phyloP scores from a whole-genome alignment of 2,113 vertebrate genomes.

The Strix uralensis region DNA sequence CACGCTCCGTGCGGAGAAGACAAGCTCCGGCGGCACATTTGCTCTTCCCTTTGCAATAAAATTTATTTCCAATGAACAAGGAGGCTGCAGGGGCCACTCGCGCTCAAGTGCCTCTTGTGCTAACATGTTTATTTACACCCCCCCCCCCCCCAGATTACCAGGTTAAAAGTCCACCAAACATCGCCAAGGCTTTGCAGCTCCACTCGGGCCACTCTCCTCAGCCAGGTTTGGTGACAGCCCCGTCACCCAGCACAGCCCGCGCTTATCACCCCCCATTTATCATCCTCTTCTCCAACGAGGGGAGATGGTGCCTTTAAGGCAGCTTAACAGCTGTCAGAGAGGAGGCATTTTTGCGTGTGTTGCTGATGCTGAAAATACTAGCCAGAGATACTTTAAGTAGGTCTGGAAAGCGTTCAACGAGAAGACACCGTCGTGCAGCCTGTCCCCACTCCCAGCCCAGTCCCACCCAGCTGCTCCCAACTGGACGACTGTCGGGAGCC shows the following conservation, averaged over 20 bases:
- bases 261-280: not conserved
- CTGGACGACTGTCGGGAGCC: conserved; percentile 56
- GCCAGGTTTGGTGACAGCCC: not conserved
- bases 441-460: conserved; percentile 30
- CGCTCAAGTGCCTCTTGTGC: not conserved
- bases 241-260: not conserved
- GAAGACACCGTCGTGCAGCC: conserved; percentile 32
- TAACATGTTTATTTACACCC: not conserved
- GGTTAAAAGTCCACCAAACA: not conserved
- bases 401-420: conserved; percentile 57
- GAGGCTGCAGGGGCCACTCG: not conserved
- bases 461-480: conserved; percentile 64
- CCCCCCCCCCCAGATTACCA: not conserved
- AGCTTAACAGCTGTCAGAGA: conserved; percentile 44
- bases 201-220: rapidly evolving
- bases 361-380: conserved; percentile 67
- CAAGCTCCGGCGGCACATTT: rapidly evolving
- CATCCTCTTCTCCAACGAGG: not conserved
- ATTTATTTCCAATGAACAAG: not conserved
- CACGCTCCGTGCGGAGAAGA: not conserved
- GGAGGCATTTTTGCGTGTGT: conserved; percentile 53
- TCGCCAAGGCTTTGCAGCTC: not conserved
- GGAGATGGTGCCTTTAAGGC: conserved; percentile 56
- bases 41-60: not conserved
- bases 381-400: conserved; percentile 59